Evolutionary conservation across 2,888 invertebrate genomes (phyloP), one percentile per base, ranked within the genome.

Genomic region (Dryococelus australis): DNA sequence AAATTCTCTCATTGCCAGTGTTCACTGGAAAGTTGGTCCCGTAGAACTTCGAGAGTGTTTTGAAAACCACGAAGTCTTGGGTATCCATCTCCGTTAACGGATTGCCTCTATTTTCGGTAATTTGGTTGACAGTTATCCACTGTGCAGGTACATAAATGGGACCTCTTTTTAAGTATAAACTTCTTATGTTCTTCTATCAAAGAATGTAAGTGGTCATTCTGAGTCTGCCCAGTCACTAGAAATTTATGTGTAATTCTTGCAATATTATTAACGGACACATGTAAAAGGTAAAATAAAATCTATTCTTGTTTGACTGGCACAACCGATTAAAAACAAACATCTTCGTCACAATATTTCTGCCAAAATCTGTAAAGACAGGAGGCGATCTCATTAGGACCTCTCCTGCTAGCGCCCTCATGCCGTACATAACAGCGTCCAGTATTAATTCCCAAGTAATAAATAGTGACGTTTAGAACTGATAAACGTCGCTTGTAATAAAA

Each of bases 141-240:
- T 65, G 65, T 65, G 65, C 16, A 65, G 65, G 65, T 65, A 65
- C 65, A 65, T 5, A 65, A 65, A 65, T 65, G 65, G 65, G 65
- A 65, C 65, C 65, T 12, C 65, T n/a, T 65, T 65, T 9, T 12
- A 65, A 65, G 24, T 16, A 65, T 16, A 65, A 65, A 16, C 65
- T 65, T 65, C 24, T 65, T 65, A 8, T 65, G 65, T 65, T 65
- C 16, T 65, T 65, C 65, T 65, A 65, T 65, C 20, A 65, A 16
- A 65, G 65, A 65, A 65, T 65, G 65, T 65, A 65, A 65, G 65
- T 65, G 65, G 24, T 65, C 20, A 65, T 65, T 65, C 65, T 65
- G 65, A 12, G 65, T 65, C 10, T 65, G 65, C 20, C 65, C 65
- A 65, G 10, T 65, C 65, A 65, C 65, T 65, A 65, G 24, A 65